Evolutionary conservation across 2,113 vertebrate species (phyloP).

Genomic region (Orycteropus afer): DNA sequence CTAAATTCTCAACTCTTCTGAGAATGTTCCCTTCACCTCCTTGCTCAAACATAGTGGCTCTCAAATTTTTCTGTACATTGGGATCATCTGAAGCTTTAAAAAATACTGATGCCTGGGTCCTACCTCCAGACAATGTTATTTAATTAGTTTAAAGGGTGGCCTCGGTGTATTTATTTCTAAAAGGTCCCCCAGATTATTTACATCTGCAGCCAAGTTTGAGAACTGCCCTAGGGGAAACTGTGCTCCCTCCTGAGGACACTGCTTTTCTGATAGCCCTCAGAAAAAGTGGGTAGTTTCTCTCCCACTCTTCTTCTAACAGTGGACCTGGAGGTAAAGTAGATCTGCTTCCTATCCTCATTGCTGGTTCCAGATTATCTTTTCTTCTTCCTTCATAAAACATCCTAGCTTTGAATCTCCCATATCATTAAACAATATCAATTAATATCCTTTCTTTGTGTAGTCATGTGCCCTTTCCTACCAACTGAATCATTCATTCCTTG

Average conservation of each 20-base stretch:
- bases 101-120: not conserved
- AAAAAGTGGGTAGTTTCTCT: not conserved
- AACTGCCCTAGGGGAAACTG: not conserved
- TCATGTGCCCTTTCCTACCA: not conserved
- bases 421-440: not conserved
- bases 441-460: not conserved
- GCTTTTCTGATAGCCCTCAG: not conserved
- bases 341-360: not conserved
- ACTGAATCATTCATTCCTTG: not conserved
- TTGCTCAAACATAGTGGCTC: not conserved
- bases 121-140: not conserved
- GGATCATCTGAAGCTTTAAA: not conserved
- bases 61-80: slow-evolving; percentile 18
- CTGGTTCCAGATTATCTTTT: slow-evolving; percentile 13
- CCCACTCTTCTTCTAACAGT: not conserved
- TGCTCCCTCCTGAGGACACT: not conserved
- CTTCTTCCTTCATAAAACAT: not conserved
- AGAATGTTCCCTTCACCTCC: not conserved
- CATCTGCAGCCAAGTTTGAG: not conserved
- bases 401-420: slow-evolving; percentile 13
- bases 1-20: not conserved
- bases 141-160: not conserved
- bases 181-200: not conserved
- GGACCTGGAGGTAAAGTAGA: not conserved
- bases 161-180: not conserved